Base-by-base conservation (phyloP, 2,888 invertebrate species). In the Lasioglossum morio region DNA sequence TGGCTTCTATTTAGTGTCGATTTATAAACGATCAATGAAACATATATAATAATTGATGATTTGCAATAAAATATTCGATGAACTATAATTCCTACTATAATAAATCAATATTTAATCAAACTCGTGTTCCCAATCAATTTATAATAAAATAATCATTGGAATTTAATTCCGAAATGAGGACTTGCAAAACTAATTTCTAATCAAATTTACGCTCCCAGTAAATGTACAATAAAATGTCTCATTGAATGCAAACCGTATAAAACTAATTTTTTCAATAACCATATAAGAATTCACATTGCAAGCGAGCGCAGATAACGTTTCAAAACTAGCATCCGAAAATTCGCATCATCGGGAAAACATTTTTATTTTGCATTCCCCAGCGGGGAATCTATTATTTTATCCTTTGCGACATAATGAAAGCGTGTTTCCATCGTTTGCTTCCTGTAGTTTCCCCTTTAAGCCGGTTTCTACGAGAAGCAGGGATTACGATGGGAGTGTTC, bases 401-500 rank as follows among this genome's bases (percentile, higher is more conserved):
- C 57, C n/a, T 57, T 57, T 57, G 57, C n/a, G 57, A 57, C n/a
- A 57, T n/a, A 57, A 57, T 12, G 57, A 57, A 57, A n/a, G n/a
- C 57, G 53, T 4, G n/a, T n/a, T 57, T 57, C 4, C 53, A 12
- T 30, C 16, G 30, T 63, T 63, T 63, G 30, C 16, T 63, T 63
- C 63, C 14, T 16, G 27, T 14, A 63, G 30, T 30, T 16, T 30
- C 63, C 63, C 7, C 16, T 63, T 30, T 27, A 23, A 23, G 16
- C 14, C 27, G 63, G 16, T 1, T 63, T 30, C 30, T 30, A 4
- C 57, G n/a, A 63, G 5, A 30, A 63, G 30, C 63, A 30, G 5
- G 27, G 30, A 63, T 30, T 63, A 63, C 63, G 16, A 30, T 16
- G 30, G 63, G 30, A 63, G 30, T 2, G 63, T 63, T 30, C 30